Conservation (phyloP, 2,113 vertebrate genomes). For the Cinclus cinclus region DNA sequence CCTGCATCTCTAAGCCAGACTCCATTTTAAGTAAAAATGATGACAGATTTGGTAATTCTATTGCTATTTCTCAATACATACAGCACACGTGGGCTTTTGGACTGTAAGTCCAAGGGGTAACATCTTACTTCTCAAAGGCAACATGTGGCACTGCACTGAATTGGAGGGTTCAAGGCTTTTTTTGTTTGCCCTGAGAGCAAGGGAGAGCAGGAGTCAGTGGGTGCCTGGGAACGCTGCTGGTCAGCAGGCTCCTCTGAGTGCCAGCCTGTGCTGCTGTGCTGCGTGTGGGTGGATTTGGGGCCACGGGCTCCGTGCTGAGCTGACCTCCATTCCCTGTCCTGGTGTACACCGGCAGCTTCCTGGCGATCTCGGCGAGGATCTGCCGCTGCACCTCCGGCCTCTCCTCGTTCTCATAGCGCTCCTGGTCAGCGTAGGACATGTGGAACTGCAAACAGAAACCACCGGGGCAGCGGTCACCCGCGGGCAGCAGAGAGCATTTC, state of each 20-base stretch:
- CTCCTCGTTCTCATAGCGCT: constrained; percentile 92
- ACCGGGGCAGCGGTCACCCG: background rate
- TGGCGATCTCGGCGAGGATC: constrained; percentile 88
- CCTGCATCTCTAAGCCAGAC: background rate
- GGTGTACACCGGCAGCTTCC: constrained; percentile 90
- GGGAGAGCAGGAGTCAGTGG: background rate
- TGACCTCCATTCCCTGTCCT: constrained; percentile 90
- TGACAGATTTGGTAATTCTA: background rate
- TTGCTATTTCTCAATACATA: background rate
- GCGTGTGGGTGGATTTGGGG: fast-evolving
- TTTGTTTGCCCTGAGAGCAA: background rate
- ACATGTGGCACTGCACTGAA: background rate
- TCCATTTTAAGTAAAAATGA: background rate
- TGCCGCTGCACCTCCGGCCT: constrained; percentile 92
- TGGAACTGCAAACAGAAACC: constrained; percentile 82
- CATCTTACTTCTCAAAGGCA: background rate
- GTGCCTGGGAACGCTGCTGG: fast-evolving
- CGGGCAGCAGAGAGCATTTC: fast-evolving
- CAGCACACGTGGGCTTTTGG: background rate
- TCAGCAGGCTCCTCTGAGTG: fast-evolving
- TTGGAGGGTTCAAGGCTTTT: background rate
- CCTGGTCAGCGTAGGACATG: constrained; percentile 90
- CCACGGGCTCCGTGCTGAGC: background rate
- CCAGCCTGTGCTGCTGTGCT: fast-evolving
- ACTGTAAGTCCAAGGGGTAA: background rate